These are phyloP conservation scores for Drosophila ananassae DNA, from an alignment of 1,140 invertebrate genomes.

Conservation along the genomic window DNA sequence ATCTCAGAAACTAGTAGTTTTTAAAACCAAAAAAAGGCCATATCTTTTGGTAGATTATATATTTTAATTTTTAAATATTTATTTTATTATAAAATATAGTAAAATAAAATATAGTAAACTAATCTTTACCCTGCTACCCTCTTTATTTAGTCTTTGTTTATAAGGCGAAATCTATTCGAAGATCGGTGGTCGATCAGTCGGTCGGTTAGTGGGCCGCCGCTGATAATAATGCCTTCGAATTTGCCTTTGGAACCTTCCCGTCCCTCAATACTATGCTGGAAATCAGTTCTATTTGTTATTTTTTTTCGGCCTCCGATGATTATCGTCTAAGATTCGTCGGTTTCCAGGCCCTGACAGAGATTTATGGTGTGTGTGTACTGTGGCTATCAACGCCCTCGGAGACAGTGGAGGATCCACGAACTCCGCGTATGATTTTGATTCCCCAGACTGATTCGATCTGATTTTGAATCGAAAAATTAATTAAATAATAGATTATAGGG, in stretches of 20 bases:
- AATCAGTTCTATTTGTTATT: constrained; percentile 38
- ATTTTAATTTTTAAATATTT: too few species aligned
- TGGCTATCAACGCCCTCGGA: constrained; percentile 33
- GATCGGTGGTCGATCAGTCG: constrained; percentile 39
- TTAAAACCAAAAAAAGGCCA: background rate
- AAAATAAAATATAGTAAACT: background rate
- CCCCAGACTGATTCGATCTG: constrained; percentile 6
- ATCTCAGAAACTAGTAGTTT: too few species aligned
- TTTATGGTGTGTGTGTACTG: constrained; percentile 54
- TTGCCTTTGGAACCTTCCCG: constrained; percentile 32
- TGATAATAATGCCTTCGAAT: constrained; percentile 20
- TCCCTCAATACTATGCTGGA: constrained; percentile 11
- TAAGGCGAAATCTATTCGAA: constrained; percentile 5
- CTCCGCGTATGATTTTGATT: background rate
- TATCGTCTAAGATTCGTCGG: constrained; percentile 21
- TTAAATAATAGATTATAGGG: constrained; percentile 32
- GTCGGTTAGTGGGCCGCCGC: constrained; percentile 35
- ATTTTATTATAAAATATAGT: too few species aligned
- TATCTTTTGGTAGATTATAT: too few species aligned
- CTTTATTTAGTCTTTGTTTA: constrained; percentile 1
- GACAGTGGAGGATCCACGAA: constrained; percentile 13
- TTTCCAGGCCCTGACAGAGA: constrained; percentile 65
- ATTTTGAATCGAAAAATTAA: constrained; percentile 57
- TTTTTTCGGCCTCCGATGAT: constrained; percentile 25
- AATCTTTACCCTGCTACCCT: background rate